Percentiles rank a stretch among this genome's conserved stretches.
Evolutionary conservation across 2,113 vertebrate species (phyloP).

Genomic region (Pungitius pungitius): DNA sequence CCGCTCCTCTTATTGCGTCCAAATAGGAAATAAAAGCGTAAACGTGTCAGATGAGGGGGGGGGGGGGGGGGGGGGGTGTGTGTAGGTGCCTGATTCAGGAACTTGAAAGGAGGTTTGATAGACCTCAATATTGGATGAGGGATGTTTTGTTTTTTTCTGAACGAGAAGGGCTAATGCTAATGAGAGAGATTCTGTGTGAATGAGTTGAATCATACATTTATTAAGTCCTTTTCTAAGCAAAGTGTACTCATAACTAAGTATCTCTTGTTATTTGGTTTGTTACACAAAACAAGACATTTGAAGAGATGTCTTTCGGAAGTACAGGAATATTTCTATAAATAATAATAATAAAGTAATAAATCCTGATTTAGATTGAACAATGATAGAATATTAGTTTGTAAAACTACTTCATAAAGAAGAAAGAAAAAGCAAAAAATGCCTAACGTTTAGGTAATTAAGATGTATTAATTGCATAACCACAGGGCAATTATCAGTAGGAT

Average conservation of each 20-base stretch:
- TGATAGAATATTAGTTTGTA: not conserved
- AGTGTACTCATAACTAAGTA: not conserved
- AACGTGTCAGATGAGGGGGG: conserved; percentile 30
- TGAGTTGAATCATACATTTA: not conserved
- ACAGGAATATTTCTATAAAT: too few relatives aligned
- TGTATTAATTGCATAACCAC: conserved; percentile 15
- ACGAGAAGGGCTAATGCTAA: conserved; percentile 8
- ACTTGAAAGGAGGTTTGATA: conserved; percentile 24
- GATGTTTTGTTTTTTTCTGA: not conserved
- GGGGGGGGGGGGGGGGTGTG: not conserved
- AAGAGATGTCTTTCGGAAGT: too few relatives aligned
- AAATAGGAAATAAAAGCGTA: conserved; percentile 65
- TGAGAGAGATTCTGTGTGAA: conserved; percentile 9
- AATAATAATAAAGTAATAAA: too few relatives aligned
- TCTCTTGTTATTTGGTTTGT: not conserved
- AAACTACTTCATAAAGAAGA: not conserved
- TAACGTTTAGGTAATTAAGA: not conserved
- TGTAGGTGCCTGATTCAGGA: conserved; percentile 2
- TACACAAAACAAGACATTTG: not conserved
- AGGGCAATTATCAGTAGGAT: not conserved
- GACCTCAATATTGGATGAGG: not conserved
- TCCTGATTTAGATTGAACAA: not conserved
- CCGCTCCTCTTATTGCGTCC: conserved; percentile 43
- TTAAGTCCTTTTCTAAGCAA: not conserved
- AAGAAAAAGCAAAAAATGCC: not conserved